Evolutionary conservation across 2,797 vertebrate genomes (phyloP).

Genomic region (Coregonus ussuriensis): DNA sequence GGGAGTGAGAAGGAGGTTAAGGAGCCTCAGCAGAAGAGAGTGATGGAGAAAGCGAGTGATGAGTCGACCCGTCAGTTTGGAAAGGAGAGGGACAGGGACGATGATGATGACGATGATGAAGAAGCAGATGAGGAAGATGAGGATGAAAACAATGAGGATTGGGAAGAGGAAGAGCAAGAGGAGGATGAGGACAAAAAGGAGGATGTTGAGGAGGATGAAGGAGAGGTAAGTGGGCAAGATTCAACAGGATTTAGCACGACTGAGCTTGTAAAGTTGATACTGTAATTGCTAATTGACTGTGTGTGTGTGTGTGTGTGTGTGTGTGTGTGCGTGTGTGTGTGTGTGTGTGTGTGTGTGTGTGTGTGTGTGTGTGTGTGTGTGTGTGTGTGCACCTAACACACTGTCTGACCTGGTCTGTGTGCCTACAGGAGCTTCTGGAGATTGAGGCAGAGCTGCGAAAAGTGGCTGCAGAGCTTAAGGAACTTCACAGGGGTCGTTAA

Average conservation of each 20-base stretch:
- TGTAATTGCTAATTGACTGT: too few relatives aligned
- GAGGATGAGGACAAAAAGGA: slow-evolving; percentile 50
- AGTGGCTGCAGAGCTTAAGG: slow-evolving; percentile 76
- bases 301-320: too few relatives aligned
- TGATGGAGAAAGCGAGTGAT: slow-evolving; percentile 84
- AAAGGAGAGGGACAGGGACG: slow-evolving; percentile 65
- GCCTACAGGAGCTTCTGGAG: slow-evolving; percentile 74
- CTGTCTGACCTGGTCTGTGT: slow-evolving; percentile 10
- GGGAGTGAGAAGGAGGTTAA: slow-evolving; percentile 38
- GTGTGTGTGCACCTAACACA: not conserved
- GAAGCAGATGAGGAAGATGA: slow-evolving; percentile 22
- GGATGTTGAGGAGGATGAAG: slow-evolving; percentile 61
- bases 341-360: slow-evolving; percentile 14
- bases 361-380: slow-evolving; percentile 19
- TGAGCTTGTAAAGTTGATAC: not conserved
- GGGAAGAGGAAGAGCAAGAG: slow-evolving; percentile 66
- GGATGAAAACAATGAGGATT: slow-evolving; percentile 54
- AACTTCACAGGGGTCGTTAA: slow-evolving; percentile 74
- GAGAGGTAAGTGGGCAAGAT: slow-evolving; percentile 56
- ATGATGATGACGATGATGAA: slow-evolving; percentile 50
- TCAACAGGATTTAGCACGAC: not conserved
- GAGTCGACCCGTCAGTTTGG: slow-evolving; percentile 82
- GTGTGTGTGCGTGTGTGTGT: not conserved
- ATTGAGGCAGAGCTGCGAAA: slow-evolving; percentile 77
- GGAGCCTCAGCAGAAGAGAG: slow-evolving; percentile 73